Percentiles rank a stretch among this genome's conserved stretches.
Evolutionary conservation across 2,888 invertebrate species (phyloP).

Genomic region (Idaea aversata): DNA sequence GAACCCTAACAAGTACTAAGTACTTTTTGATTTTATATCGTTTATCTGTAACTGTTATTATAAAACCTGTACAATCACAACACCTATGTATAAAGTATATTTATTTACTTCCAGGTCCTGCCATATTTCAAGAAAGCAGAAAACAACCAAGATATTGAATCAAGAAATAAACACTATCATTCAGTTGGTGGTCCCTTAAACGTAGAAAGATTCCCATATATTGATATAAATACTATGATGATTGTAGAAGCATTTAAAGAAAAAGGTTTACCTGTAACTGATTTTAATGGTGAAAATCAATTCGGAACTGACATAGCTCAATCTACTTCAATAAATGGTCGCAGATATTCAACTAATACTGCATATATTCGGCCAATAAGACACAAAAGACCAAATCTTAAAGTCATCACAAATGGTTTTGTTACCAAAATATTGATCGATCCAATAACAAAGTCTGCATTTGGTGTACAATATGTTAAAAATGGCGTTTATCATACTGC

Average conservation of each 20-base stretch:
- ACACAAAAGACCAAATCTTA: conserved; percentile 71
- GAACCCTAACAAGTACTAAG: too few species aligned
- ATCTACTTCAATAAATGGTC: conserved; percentile 81
- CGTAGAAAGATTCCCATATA: conserved; percentile 83
- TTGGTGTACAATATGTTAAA: conserved; percentile 62
- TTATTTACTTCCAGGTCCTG: conserved; percentile 68
- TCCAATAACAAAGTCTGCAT: conserved; percentile 68
- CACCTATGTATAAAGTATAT: background rate
- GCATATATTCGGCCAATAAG: conserved; percentile 86
- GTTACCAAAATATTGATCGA: conserved; percentile 82
- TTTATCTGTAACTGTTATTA: background rate
- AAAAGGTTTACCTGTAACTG: conserved; percentile 79
- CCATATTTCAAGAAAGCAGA: conserved; percentile 86
- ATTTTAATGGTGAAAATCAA: conserved; percentile 80
- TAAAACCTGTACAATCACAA: background rate
- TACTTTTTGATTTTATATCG: too few species aligned
- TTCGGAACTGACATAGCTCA: conserved; percentile 83
- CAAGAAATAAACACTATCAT: conserved; percentile 79
- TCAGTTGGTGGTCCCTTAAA: conserved; percentile 82
- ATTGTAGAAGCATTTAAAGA: conserved; percentile 82
- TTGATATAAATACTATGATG: conserved; percentile 79
- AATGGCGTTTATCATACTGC: conserved; percentile 66
- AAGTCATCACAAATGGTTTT: conserved; percentile 73
- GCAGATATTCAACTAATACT: conserved; percentile 81
- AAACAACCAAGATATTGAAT: conserved; percentile 79